phyloP scores from a whole-genome alignment of 2,113 vertebrate genomes.

The Brienomyrus brachyistius region DNA sequence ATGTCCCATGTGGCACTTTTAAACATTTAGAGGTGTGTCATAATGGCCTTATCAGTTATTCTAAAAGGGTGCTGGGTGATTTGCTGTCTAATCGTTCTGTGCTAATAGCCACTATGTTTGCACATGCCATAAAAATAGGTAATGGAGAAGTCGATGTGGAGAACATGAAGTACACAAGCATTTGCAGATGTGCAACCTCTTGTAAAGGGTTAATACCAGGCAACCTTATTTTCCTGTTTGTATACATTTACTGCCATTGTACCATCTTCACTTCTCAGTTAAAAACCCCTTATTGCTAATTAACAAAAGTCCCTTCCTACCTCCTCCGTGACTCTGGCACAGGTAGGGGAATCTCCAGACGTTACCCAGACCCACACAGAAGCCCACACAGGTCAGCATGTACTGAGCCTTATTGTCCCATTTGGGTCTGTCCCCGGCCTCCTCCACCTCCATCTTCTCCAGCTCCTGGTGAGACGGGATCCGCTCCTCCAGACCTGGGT shows the following conservation, averaged over 20 bases:
- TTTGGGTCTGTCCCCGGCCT: slow-evolving; percentile 70
- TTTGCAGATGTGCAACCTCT: neutral
- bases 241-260: neutral
- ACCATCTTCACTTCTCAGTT: neutral
- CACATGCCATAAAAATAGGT: neutral
- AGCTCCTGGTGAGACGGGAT: slow-evolving; percentile 69
- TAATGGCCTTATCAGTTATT: neutral
- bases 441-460: slow-evolving; percentile 68
- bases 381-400: slow-evolving; percentile 83
- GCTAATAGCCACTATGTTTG: neutral
- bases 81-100: neutral
- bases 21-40: neutral
- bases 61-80: neutral
- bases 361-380: slow-evolving; percentile 80
- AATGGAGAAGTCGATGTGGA: neutral
- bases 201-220: neutral
- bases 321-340: slow-evolving; percentile 90
- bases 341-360: slow-evolving; percentile 89
- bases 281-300: neutral
- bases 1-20: neutral
- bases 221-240: neutral
- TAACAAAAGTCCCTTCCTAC: slow-evolving; percentile 42
- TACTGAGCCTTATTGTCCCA: slow-evolving; percentile 91
- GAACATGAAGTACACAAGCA: neutral
- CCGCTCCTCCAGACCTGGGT: slow-evolving; percentile 72